Evolutionary conservation across 1,140 invertebrate genomes (phyloP).

Genomic region (Doryteuthis pealeii): DNA sequence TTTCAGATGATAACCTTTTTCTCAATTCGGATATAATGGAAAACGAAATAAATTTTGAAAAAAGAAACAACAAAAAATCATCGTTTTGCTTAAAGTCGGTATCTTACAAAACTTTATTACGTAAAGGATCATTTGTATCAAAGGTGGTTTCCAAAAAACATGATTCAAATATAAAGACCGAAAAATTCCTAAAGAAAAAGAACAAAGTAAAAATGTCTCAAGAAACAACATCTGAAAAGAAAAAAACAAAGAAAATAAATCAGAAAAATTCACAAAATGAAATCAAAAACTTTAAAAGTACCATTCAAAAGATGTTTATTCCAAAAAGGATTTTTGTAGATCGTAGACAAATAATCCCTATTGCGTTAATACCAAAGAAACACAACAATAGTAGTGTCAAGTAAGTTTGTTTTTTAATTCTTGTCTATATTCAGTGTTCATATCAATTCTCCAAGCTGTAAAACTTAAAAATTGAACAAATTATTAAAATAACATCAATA

Average conservation of each 20-base stretch:
- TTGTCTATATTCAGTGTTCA: neutral
- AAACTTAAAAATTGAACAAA: no score
- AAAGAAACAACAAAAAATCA: no score
- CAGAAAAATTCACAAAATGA: constrained; percentile 32
- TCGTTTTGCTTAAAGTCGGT: no score
- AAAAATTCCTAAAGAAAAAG: neutral
- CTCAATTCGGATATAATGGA: no score
- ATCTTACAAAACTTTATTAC: no score
- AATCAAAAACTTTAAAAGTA: constrained; percentile 46
- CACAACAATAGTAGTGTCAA: constrained; percentile 52
- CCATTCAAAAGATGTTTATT: constrained; percentile 36
- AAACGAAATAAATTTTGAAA: no score
- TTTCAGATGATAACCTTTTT: no score
- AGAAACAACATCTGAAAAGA: neutral
- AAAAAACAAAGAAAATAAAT: neutral
- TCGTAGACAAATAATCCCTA: constrained; percentile 46
- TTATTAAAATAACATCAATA: no score
- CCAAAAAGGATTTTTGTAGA: constrained; percentile 53
- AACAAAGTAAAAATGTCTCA: neutral
- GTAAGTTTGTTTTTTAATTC: constrained; percentile 30
- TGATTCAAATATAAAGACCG: no score
- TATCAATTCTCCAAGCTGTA: no score
- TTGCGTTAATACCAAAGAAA: constrained; percentile 50
- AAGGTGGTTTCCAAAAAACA: no score
- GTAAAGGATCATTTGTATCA: no score